A percentile compares a stretch with the other conserved stretches of the same genome.
Evolutionary conservation across 2,888 invertebrate species (phyloP).

Genomic region (Ametastegia equiseti): DNA sequence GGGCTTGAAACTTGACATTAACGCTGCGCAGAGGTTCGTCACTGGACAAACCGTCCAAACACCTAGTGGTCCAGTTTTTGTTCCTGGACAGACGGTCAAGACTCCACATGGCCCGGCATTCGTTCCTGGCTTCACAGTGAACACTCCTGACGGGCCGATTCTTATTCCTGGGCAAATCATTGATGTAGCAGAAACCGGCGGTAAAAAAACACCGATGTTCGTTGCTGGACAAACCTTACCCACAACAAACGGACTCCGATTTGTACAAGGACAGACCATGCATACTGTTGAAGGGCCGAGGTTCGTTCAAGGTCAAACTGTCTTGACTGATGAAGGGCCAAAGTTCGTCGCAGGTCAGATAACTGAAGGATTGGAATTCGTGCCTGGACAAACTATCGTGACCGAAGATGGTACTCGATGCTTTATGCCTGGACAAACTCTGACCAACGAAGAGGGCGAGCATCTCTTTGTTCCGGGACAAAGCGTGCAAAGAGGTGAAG

Average conservation of each 20-base stretch:
- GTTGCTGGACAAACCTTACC: constrained; percentile 84
- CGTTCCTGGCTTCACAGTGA: constrained; percentile 85
- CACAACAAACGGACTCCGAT: constrained; percentile 79
- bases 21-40: constrained; percentile 83
- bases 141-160: constrained; percentile 82
- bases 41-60: constrained; percentile 86
- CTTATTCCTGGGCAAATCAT: constrained; percentile 87
- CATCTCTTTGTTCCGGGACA: constrained; percentile 82
- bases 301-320: constrained; percentile 82
- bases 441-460: constrained; percentile 79
- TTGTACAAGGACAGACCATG: constrained; percentile 82
- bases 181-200: constrained; percentile 76
- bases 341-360: constrained; percentile 82
- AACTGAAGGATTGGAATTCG: constrained; percentile 74
- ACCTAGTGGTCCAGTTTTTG: constrained; percentile 83
- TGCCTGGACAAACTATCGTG: constrained; percentile 71
- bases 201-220: constrained; percentile 80
- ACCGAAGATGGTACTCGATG: constrained; percentile 75
- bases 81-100: constrained; percentile 86
- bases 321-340: constrained; percentile 80
- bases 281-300: constrained; percentile 79
- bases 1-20: constrained; percentile 82
- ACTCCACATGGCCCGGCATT: constrained; percentile 84
- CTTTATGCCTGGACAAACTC: constrained; percentile 82
- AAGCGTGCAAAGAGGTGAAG: constrained; percentile 77